A percentile compares a stretch with the other conserved stretches of the same genome.
phyloP scores from a whole-genome alignment of 2,113 vertebrate species.

The Cathartes aura region DNA sequence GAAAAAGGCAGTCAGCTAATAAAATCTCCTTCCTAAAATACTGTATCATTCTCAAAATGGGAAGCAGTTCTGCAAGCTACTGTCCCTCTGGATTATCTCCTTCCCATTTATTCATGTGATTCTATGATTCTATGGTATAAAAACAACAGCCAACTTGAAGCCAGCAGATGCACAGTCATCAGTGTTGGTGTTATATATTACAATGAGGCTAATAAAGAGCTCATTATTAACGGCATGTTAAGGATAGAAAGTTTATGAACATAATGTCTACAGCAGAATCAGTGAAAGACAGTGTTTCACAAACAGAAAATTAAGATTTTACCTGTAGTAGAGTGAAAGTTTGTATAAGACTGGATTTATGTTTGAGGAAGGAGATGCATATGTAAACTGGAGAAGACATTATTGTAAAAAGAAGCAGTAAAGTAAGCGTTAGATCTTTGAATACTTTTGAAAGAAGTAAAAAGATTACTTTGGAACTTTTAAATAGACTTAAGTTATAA shows the following conservation, averaged over 20 bases:
- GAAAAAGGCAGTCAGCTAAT: not conserved
- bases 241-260: not conserved
- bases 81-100: not conserved
- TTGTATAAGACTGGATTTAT: not conserved
- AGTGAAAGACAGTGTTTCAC: not conserved
- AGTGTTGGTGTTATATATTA: not conserved
- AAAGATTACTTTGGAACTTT: not conserved
- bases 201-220: not conserved
- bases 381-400: not conserved
- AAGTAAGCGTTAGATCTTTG: not conserved
- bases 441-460: not conserved
- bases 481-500: not conserved
- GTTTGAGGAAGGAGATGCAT: not conserved
- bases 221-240: not conserved
- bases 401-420: not conserved
- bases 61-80: not conserved
- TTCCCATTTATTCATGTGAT: not conserved
- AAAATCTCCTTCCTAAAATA: not conserved
- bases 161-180: not conserved
- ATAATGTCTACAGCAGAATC: not conserved
- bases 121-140: not conserved
- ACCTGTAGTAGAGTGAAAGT: not conserved
- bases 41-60: not conserved
- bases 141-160: not conserved
- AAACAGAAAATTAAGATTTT: not conserved